Percentiles rank a stretch among this genome's conserved stretches.
Conservation (phyloP, 2,888 invertebrate species). For the Caenorhabditis plicata region DNA sequence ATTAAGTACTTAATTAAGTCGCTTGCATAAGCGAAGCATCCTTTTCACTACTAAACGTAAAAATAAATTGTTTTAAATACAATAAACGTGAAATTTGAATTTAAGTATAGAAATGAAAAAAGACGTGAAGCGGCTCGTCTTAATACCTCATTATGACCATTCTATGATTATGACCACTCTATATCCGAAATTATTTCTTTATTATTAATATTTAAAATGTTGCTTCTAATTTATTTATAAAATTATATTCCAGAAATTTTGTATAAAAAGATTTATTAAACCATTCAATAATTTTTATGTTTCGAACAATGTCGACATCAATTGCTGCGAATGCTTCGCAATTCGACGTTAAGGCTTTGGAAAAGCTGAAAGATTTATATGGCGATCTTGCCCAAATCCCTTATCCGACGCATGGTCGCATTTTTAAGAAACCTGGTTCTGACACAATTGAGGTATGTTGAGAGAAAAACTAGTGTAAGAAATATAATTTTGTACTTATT, state of each 20-base stretch:
- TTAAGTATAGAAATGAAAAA: no score
- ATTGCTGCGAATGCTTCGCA: conserved; percentile 22
- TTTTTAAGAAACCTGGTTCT: conserved; percentile 19
- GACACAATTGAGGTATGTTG: conserved; percentile 9
- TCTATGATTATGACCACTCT: no score
- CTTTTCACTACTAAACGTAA: no score
- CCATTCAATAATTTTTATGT: conserved; percentile 1
- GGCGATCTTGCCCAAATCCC: conserved; percentile 51
- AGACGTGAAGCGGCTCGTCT: no score
- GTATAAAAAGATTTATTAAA: neutral
- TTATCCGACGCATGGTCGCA: conserved; percentile 39
- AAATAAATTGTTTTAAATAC: no score
- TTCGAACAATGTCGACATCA: conserved; percentile 17
- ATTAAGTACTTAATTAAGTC: no score
- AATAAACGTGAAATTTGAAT: no score
- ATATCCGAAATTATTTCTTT: conserved; percentile 1
- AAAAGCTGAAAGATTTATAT: conserved; percentile 51
- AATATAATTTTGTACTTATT: neutral
- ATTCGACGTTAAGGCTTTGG: conserved; percentile 39
- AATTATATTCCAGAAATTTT: neutral
- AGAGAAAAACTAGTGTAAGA: neutral
- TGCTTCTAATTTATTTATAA: neutral
- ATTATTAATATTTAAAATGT: no score
- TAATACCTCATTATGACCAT: no score
- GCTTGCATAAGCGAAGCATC: no score